A percentile compares a stretch with the other conserved stretches of the same genome.
Evolutionary conservation across 2,113 vertebrate genomes (phyloP).

Genomic region (Proteles cristata): DNA sequence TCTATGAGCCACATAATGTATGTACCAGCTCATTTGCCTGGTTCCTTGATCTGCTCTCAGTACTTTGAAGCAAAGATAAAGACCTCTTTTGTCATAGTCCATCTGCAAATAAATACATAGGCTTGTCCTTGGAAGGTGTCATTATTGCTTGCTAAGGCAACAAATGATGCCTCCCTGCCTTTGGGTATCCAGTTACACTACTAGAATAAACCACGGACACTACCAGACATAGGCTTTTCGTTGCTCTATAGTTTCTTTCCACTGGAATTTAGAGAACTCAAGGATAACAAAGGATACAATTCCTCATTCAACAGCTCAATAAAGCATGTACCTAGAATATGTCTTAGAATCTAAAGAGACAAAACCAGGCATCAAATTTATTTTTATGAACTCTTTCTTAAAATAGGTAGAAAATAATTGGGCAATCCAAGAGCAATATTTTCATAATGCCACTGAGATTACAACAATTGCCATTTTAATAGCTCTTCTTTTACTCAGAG

Average conservation of each 20-base stretch:
- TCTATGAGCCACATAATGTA: not conserved
- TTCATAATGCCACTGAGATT: not conserved
- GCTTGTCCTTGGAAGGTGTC: not conserved
- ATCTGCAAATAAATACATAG: not conserved
- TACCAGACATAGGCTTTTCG: not conserved
- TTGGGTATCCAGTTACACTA: not conserved
- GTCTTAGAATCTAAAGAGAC: not conserved
- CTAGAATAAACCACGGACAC: not conserved
- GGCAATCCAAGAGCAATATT: not conserved
- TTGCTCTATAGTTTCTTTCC: not conserved
- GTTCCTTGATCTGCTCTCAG: not conserved
- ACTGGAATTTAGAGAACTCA: not conserved
- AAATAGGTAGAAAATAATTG: not conserved
- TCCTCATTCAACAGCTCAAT: not conserved
- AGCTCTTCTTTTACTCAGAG: not conserved
- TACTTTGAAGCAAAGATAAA: not conserved
- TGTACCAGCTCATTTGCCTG: not conserved
- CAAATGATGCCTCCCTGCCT: not conserved
- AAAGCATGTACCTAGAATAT: not conserved
- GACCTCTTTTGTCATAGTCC: not conserved
- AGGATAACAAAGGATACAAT: not conserved
- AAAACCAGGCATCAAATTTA: not conserved
- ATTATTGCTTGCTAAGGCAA: not conserved
- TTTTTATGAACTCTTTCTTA: slow-evolving; percentile 15
- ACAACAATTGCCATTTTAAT: not conserved